Evolutionary conservation across 1,140 invertebrate species (phyloP).

Genomic region (Polypedilum pembai): DNA sequence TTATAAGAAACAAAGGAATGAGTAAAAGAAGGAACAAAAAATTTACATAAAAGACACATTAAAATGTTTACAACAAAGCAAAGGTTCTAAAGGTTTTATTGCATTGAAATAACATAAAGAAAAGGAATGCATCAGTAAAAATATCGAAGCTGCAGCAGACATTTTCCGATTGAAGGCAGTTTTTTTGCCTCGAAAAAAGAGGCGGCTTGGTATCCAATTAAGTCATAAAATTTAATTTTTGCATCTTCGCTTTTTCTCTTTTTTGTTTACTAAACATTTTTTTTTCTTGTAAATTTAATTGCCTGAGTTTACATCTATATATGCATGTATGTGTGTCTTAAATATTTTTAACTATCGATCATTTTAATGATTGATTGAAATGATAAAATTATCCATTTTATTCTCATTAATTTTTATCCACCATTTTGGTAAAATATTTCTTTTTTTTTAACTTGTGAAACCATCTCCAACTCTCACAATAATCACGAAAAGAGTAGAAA

Average conservation of each 20-base stretch:
- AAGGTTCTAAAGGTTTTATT: background rate
- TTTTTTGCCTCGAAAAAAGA: background rate
- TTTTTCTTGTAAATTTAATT: background rate
- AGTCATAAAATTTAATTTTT: conserved; percentile 21
- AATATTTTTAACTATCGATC: background rate
- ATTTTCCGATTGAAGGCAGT: too few species aligned
- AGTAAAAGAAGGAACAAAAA: background rate
- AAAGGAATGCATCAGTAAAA: too few species aligned
- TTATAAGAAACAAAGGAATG: background rate
- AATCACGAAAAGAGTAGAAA: background rate
- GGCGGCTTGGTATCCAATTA: background rate
- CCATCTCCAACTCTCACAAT: too few species aligned
- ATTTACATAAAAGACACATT: conserved; percentile 19
- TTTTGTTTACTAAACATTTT: background rate
- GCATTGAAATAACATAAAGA: too few species aligned
- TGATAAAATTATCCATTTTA: conserved; percentile 32
- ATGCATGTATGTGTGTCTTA: background rate
- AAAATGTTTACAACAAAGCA: background rate
- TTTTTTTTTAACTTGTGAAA: too few species aligned
- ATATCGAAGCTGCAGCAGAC: too few species aligned
- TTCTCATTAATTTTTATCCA: conserved; percentile 35
- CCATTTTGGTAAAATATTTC: background rate
- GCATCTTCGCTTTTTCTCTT: background rate
- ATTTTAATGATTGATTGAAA: background rate
- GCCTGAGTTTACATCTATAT: background rate